Evolutionary conservation across 2,113 vertebrate genomes (phyloP), one percentile per base, ranked within the genome.

Genomic region (Austrofundulus limnaeus): DNA sequence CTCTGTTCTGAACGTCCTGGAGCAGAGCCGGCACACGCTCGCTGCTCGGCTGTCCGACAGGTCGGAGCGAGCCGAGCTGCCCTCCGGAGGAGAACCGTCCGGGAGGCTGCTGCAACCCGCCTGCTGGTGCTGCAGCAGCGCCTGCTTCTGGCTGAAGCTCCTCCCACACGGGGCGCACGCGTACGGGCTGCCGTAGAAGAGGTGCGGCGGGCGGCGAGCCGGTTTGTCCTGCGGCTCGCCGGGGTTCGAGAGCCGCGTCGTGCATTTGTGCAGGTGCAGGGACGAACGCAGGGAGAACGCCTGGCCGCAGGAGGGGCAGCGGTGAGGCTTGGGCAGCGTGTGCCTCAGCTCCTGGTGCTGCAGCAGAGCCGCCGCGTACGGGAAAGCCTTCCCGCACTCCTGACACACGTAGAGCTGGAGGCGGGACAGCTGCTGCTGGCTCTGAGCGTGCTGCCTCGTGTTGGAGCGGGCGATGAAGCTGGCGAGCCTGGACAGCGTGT

Each of bases 51-150:
- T 39, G 41, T 78, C 80, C 6, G 82, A 69, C 5, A 52, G 70
- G 19, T 84, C 65, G 0, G 85, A 86, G 34, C 28, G 54, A 5
- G 58, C 24, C 0, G 69, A 78, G 37, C 71, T 73, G 5, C 20
- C 77, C 19, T 85, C 56, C 2, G 73, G 62, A 1, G 67, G 69
- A 46, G 71, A 74, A 46, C 61, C 45, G 7, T 58, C 59, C 3
- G 79, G 55, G 25, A 76, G 77, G 55, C 74, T 64, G 9, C 47
- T 54, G 42, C 79, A 87, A 4, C 85, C 88, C 0, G 88, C 88
- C 77, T 91, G 88, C 72, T 91, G 90, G 66, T 92, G 90, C 49
- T 86, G 82, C 42, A 92, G 68, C 66, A 92, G 70, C 17, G 88
- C 88, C 65, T 90, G 85, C 39, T 91, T 91, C 53, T 90, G 88